Conservation (phyloP, 1,140 invertebrate genomes). For the Heliconius hermathena region DNA sequence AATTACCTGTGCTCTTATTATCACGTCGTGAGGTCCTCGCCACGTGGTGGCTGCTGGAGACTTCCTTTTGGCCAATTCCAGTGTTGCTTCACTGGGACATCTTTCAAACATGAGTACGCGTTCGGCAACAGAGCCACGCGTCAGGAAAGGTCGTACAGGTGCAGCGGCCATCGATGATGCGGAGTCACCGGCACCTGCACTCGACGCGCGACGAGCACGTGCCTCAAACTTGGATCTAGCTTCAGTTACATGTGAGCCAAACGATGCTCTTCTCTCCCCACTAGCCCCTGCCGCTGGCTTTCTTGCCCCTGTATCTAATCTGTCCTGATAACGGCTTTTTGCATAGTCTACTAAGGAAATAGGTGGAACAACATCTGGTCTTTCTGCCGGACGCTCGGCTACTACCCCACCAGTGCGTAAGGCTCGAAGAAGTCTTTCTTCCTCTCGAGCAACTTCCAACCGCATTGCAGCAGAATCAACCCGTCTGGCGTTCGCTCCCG, state of each 20-base stretch:
- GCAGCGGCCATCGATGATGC: conserved; percentile 65
- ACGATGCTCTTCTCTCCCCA: conserved; percentile 67
- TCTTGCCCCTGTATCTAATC: conserved; percentile 82
- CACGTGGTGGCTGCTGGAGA: conserved; percentile 83
- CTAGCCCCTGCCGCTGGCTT: conserved; percentile 73
- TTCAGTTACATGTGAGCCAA: conserved; percentile 71
- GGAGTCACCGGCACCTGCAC: conserved; percentile 70
- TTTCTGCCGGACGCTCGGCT: conserved; percentile 78
- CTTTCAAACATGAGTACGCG: conserved; percentile 95
- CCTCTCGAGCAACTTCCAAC: conserved; percentile 88
- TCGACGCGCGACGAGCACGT: conserved; percentile 70
- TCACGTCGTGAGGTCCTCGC: conserved; percentile 84
- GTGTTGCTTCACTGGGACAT: conserved; percentile 88
- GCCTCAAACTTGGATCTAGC: conserved; percentile 78
- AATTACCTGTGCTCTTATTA: conserved; percentile 76
- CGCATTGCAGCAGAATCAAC: conserved; percentile 75
- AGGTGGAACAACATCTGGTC: conserved; percentile 71
- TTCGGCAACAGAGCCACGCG: conserved; percentile 94
- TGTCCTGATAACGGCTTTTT: conserved; percentile 85
- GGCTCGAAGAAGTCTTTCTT: conserved; percentile 89
- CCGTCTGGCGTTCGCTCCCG: conserved; percentile 57
- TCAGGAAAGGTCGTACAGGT: conserved; percentile 91
- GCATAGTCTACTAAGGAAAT: conserved; percentile 85
- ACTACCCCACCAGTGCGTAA: conserved; percentile 88
- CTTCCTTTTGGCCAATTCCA: conserved; percentile 87